Percentiles rank a stretch among this genome's conserved stretches.
These are phyloP conservation scores for Lasioglossum marginatum DNA, from an alignment of 2,888 invertebrate genomes.

Conservation along the genomic window DNA sequence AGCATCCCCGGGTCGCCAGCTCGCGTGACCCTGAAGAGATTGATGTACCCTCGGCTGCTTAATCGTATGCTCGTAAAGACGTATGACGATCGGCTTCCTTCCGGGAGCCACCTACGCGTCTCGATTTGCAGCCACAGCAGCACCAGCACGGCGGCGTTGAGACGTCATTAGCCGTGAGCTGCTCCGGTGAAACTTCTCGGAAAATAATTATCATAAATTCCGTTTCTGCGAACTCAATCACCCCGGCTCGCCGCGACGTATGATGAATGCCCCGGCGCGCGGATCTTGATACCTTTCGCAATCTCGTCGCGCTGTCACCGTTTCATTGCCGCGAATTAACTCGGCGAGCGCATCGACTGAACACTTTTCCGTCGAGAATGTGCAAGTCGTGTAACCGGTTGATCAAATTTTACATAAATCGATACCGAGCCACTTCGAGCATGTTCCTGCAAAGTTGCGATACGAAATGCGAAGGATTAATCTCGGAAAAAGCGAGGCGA, in stretches of 20 bases:
- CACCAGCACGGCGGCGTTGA: conserved; percentile 26
- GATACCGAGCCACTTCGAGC: neutral
- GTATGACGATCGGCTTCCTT: conserved; percentile 69
- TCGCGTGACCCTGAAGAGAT: conserved; percentile 59
- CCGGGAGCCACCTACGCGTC: conserved; percentile 67
- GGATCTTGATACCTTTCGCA: conserved; percentile 37
- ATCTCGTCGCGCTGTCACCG: conserved; percentile 13
- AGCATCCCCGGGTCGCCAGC: conserved; percentile 44
- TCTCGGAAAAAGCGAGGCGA: no score
- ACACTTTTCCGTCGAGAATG: neutral
- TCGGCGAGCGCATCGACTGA: neutral
- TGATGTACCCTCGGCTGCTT: conserved; percentile 59
- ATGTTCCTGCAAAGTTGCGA: neutral
- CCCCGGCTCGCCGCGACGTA: conserved; percentile 8
- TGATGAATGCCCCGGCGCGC: conserved; percentile 32
- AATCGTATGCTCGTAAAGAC: conserved; percentile 69
- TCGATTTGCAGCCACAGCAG: conserved; percentile 34
- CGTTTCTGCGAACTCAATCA: conserved; percentile 48
- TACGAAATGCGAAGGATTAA: no score
- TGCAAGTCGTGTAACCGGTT: neutral
- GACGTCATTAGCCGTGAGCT: conserved; percentile 40
- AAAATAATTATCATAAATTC: conserved; percentile 45
- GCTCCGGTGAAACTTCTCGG: conserved; percentile 39
- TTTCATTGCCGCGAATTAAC: conserved; percentile 26
- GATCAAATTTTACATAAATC: neutral